Evolutionary conservation across 2,797 vertebrate genomes (phyloP), one percentile per base, ranked within the genome.

Genomic region (Coreius guichenoti): DNA sequence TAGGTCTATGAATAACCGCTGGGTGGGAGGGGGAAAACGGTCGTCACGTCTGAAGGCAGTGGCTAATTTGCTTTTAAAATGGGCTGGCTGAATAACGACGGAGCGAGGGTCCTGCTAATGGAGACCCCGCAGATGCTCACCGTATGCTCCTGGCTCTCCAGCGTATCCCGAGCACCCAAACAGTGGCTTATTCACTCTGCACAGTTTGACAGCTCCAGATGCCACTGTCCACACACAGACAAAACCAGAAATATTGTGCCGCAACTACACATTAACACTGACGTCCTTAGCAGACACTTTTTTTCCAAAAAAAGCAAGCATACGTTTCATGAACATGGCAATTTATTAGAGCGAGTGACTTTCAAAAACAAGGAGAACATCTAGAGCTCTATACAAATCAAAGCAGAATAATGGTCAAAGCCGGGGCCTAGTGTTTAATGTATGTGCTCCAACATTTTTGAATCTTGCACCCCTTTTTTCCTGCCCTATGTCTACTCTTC

Each of bases 51-150:
- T 86, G 70, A 87, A 88, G 74, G 77, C 65, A 80, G 72, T 19
- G 26, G 87, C 86, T 90, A 89, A 91, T 90, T 89, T 89, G 86
- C 80, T 90, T 88, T 88, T 85, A 91, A 90, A 89, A 88, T 84
- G 88, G 84, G 80, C 54, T 69, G 65, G 29, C 61, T 47, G 82
- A 82, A 70, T 65, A 49, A 78, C 68, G 36, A n/a, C 4, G 4
- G 81, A 80, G 74, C 4, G 76, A 51, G 54, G 86, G 80, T 74
- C 47, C 26, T 75, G 68, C 47, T 92, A 89, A 89, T 85, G 78
- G 88, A 85, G 69, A 80, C 82, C 84, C 88, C 85, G 80, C 90
- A 90, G 89, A 89, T 87, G 89, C 84, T 73, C 54, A 83, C 80
- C 88, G 88, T 89, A 90, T 69, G 88, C 75, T 58, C 73, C 72